phyloP scores from a whole-genome alignment of 2,797 vertebrate species.

The Podarcis siculus region DNA sequence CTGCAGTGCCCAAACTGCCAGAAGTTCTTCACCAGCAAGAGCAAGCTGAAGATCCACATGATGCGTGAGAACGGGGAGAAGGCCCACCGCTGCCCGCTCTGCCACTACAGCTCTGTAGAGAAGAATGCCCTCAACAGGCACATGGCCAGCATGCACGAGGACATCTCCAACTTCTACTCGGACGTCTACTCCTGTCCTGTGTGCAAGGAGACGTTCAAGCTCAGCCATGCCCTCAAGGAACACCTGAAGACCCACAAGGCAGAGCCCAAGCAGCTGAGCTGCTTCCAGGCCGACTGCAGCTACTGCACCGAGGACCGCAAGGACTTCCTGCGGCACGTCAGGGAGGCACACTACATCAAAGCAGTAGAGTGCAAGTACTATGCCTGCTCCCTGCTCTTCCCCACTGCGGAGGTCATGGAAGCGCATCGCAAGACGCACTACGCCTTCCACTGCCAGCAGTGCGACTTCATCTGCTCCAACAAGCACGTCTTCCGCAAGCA shows the following conservation, averaged over 20 bases:
- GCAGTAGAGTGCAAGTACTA: conserved; percentile 90
- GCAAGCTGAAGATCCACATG: conserved; percentile 92
- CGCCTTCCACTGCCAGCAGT: conserved; percentile 94
- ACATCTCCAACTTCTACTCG: conserved; percentile 74
- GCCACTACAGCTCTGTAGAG: conserved; percentile 94
- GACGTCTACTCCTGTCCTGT: conserved; percentile 87
- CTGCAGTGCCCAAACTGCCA: conserved; percentile 94
- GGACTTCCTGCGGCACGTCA: conserved; percentile 84
- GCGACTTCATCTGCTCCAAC: conserved; percentile 94
- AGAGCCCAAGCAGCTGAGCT: conserved; percentile 76
- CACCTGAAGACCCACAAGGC: conserved; percentile 92
- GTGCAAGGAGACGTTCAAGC: conserved; percentile 86
- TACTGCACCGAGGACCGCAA: conserved; percentile 82
- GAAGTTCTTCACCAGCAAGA: conserved; percentile 95
- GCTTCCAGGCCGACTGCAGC: conserved; percentile 85
- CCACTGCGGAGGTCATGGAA: conserved; percentile 85
- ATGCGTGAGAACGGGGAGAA: conserved; percentile 91
- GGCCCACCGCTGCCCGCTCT: conserved; percentile 87
- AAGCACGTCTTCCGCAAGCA: conserved; percentile 91
- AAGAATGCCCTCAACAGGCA: conserved; percentile 91
- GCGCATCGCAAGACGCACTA: conserved; percentile 89
- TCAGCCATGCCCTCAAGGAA: conserved; percentile 90
- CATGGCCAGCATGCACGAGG: conserved; percentile 86
- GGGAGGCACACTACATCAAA: conserved; percentile 81
- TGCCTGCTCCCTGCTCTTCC: conserved; percentile 87